A percentile compares a stretch with the other conserved stretches of the same genome.
Conservation (phyloP, 2,797 vertebrate genomes). For the Lates japonicus region DNA sequence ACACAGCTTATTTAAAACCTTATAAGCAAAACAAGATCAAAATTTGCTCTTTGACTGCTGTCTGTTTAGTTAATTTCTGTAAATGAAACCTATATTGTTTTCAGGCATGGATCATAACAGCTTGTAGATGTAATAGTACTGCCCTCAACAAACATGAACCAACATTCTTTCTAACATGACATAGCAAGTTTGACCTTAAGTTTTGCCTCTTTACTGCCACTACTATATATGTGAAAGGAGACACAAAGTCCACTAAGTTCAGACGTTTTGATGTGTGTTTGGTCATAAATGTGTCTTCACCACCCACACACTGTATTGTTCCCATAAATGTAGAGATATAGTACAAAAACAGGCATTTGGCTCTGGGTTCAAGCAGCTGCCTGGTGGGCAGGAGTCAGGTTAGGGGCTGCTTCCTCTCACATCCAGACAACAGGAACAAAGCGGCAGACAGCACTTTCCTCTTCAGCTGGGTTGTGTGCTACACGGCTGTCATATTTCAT, state of each 20-base stretch:
- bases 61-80: not conserved
- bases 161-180: not conserved
- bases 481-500: constrained; percentile 35
- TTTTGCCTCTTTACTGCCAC: constrained; percentile 21
- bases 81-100: not conserved
- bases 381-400: constrained; percentile 81
- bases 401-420: constrained; percentile 87
- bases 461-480: constrained; percentile 67
- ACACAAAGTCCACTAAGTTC: not conserved
- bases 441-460: constrained; percentile 71
- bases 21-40: not conserved
- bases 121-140: not conserved
- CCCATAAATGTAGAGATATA: not conserved
- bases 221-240: constrained; percentile 3
- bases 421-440: constrained; percentile 81
- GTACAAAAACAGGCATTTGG: constrained; percentile 52
- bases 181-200: not conserved
- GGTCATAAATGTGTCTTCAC: constrained; percentile 18
- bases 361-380: constrained; percentile 68
- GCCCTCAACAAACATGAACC: not conserved
- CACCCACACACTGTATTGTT: constrained; percentile 40
- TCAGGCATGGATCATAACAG: not conserved
- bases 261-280: constrained; percentile 2
- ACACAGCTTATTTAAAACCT: not conserved
- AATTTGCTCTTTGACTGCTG: not conserved